Evolutionary conservation across 2,888 invertebrate species (phyloP).

Genomic region (Chironomus riparius): DNA sequence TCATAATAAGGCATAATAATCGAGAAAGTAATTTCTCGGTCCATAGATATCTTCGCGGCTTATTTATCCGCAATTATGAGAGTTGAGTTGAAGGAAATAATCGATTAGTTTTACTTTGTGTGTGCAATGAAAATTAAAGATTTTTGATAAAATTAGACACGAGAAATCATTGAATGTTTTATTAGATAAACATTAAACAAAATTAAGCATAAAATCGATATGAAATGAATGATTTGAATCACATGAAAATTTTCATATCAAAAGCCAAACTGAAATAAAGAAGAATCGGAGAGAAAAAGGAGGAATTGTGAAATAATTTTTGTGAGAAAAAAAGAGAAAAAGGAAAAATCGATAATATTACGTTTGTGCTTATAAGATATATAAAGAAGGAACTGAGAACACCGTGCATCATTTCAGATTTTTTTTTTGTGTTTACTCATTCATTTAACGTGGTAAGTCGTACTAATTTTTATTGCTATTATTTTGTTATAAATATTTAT

Average conservation of each 20-base stretch:
- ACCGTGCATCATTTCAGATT: neutral
- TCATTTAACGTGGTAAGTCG: neutral
- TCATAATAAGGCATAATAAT: neutral
- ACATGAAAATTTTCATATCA: neutral
- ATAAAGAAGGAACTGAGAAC: neutral
- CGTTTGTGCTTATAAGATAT: neutral
- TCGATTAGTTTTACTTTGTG: neutral
- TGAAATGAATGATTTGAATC: neutral
- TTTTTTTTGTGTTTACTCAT: neutral
- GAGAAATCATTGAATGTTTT: too few species aligned
- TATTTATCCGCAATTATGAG: neutral
- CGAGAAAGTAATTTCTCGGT: slow-evolving; percentile 9
- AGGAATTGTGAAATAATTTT: neutral
- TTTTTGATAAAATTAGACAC: too few species aligned
- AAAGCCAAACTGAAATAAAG: neutral
- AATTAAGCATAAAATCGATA: too few species aligned
- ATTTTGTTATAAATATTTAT: neutral
- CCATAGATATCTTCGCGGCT: neutral
- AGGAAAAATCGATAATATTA: neutral
- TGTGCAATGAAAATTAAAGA: neutral
- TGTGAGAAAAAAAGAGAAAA: neutral
- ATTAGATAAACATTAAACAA: too few species aligned
- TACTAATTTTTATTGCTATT: neutral
- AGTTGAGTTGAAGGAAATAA: neutral
- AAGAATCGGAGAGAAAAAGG: neutral